Evolutionary conservation across 2,797 vertebrate genomes (phyloP).

Genomic region (Vespertilio murinus): DNA sequence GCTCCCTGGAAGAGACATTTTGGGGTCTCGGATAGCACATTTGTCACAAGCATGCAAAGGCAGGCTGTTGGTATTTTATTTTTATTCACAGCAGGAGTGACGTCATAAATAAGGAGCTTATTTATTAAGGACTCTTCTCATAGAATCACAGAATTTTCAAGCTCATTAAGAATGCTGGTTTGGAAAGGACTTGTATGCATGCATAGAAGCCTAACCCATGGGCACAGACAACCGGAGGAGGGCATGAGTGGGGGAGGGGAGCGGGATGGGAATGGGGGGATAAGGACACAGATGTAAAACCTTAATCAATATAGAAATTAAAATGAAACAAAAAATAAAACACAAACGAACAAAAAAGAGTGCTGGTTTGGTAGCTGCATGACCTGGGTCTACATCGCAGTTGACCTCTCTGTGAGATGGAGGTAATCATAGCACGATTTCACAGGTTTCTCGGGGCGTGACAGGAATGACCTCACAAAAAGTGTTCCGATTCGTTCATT

Average conservation of each 20-base stretch:
- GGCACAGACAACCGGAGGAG: too few relatives aligned
- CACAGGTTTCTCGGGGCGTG: background rate
- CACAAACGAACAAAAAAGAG: background rate
- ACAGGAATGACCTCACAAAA: background rate
- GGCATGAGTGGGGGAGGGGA: too few relatives aligned
- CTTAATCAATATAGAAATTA: too few relatives aligned
- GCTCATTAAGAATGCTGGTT: background rate
- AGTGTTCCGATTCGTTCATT: background rate
- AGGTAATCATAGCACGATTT: background rate
- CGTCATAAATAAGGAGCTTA: background rate
- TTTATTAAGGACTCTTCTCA: conserved; percentile 11
- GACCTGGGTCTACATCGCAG: background rate
- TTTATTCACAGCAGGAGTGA: conserved; percentile 11
- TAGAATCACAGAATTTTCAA: conserved; percentile 33
- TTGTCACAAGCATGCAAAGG: conserved; percentile 3
- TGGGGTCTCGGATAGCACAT: background rate
- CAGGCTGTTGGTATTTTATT: background rate
- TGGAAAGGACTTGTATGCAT: background rate
- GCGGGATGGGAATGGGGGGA: too few relatives aligned
- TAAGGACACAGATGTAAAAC: too few relatives aligned
- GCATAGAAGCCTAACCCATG: too few relatives aligned
- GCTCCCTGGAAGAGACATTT: background rate
- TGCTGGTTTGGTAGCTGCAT: background rate
- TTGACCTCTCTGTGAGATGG: background rate
- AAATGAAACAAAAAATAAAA: too few relatives aligned